Conservation (phyloP, 1,140 invertebrate species). For the Cyclargus thomasi region DNA sequence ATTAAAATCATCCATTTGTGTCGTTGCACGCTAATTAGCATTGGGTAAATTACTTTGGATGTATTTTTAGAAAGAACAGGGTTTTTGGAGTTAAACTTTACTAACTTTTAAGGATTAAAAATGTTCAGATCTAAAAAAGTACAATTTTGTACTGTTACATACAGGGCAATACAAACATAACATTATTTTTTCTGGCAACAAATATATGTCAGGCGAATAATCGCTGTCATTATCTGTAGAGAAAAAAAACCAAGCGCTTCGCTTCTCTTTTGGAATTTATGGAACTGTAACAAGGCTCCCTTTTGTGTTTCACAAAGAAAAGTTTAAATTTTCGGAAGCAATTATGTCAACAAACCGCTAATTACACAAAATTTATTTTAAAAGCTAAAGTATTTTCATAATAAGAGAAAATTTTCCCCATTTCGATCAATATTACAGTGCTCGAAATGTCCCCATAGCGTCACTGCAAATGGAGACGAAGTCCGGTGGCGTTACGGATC, state of each 20-base stretch:
- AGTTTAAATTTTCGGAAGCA: constrained; percentile 53
- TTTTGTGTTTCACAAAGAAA: constrained; percentile 62
- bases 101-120: too few species aligned
- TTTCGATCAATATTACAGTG: constrained; percentile 62
- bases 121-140: too few species aligned
- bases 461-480: constrained; percentile 66
- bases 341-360: constrained; percentile 65
- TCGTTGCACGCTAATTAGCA: too few species aligned
- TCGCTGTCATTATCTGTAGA: constrained; percentile 57
- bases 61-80: too few species aligned
- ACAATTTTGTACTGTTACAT: too few species aligned
- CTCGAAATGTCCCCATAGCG: constrained; percentile 49
- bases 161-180: not conserved
- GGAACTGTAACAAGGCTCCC: constrained; percentile 71
- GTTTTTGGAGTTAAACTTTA: too few species aligned
- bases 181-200: constrained; percentile 41
- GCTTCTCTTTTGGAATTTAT: constrained; percentile 75
- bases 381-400: constrained; percentile 34
- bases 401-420: constrained; percentile 24
- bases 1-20: too few species aligned
- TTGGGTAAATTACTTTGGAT: too few species aligned
- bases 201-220: constrained; percentile 48
- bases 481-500: constrained; percentile 58
- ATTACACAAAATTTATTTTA: constrained; percentile 38
- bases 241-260: constrained; percentile 71